A percentile compares a stretch with the other conserved stretches of the same genome.
These are phyloP conservation scores for Cerastis rubricosa DNA, from an alignment of 2,888 invertebrate species.

Conservation along the genomic window DNA sequence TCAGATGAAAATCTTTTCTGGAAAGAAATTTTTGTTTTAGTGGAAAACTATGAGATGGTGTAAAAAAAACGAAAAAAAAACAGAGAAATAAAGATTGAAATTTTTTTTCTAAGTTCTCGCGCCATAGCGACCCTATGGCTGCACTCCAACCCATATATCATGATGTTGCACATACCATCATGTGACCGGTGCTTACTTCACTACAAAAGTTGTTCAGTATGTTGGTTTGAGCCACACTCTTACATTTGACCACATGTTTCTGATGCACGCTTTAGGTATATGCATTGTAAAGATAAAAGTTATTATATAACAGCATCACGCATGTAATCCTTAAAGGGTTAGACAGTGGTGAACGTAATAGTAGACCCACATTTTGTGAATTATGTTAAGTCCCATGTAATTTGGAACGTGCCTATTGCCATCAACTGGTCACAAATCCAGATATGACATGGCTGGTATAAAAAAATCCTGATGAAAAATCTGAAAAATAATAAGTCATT, in stretches of 20 bases:
- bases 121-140: too few species aligned
- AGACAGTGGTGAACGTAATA: neutral
- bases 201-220: neutral
- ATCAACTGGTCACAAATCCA: neutral
- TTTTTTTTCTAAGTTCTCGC: too few species aligned
- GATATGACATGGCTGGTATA: neutral
- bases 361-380: neutral
- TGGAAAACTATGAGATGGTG: too few species aligned
- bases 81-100: too few species aligned
- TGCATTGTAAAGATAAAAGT: neutral
- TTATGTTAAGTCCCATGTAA: neutral
- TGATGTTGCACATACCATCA: neutral
- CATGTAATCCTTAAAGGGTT: neutral
- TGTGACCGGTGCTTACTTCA: neutral
- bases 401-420: neutral
- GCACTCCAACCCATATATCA: too few species aligned
- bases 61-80: too few species aligned
- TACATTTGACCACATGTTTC: neutral
- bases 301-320: neutral
- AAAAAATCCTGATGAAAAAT: neutral
- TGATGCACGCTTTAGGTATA: neutral
- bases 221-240: neutral
- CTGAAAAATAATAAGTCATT: too few species aligned
- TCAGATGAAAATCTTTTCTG: too few species aligned
- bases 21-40: too few species aligned